Evolutionary conservation across 2,888 invertebrate genomes (phyloP), one percentile per base, ranked within the genome.

Genomic region (Rhogogaster chlorosoma): DNA sequence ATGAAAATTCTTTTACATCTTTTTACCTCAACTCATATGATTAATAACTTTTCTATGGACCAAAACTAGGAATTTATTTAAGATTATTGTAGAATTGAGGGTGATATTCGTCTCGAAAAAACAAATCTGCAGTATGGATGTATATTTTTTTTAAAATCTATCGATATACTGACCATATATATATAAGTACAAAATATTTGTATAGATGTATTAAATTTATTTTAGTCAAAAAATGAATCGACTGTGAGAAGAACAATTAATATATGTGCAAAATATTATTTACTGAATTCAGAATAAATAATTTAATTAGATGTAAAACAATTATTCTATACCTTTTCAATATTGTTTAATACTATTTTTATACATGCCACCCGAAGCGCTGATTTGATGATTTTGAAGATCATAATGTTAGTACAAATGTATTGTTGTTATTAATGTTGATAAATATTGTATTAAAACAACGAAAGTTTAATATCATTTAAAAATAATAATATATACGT

Each of bases 201-300:
- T 67, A 67, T 67, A 15, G 10, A 67, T 67, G 15, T 32, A 67
- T 32, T 32, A 32, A 5, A 32, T 29, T 61, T 15, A 67, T 67
- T 67, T 32, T 4, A 18, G 6, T 32, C 15, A 2, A 18, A 67
- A 67, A 7, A 67, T n/a, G n/a, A 67, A 32, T 67, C 32, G 15
- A 32, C 4, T 18, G 32, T 67, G 18, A 10, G 26, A 61, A 5
- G 61, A 61, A 61, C 1, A 12, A 42, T 73, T 38, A 42, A 73
- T 73, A 42, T 22, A 73, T 26, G 26, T 61, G 26, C 1, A 6
- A 32, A 32, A 29, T 73, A 73, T 42, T n/a, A 71, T 71, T 12
- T 38, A 71, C n/a, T 18, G 15, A 73, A 73, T 73, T 73, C n/a
- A 38, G 9, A 73, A 42, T 73, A 42, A 42, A 38, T 70, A n/a